Conservation (phyloP, 1,140 invertebrate species). For the Drosophila triauraria region DNA sequence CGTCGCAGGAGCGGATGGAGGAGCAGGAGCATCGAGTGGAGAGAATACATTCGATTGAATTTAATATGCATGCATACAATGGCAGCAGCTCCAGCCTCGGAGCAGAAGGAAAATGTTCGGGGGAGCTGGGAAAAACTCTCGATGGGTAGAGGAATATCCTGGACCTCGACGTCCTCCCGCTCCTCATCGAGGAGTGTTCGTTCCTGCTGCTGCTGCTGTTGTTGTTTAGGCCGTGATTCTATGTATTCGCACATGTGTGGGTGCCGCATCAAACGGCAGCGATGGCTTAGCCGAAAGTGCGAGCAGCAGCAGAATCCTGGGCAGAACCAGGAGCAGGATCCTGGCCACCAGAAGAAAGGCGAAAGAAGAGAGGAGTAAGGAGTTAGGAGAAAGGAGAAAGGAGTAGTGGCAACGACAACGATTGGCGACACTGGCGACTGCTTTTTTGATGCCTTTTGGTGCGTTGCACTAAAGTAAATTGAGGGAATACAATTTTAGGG, state of each 20-base stretch:
- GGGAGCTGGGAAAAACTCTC: constrained; percentile 25
- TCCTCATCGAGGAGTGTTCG: constrained; percentile 10
- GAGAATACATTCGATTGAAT: constrained; percentile 84
- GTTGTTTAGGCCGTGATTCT: constrained; percentile 70
- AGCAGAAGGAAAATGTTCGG: constrained; percentile 27
- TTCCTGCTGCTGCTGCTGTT: constrained; percentile 6
- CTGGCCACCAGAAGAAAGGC: constrained; percentile 43
- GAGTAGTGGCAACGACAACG: constrained; percentile 34
- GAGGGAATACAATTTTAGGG: too few relatives aligned
- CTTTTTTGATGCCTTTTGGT: constrained; percentile 51
- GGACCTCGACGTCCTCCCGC: constrained; percentile 13
- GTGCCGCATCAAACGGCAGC: constrained; percentile 64
- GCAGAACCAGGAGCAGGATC: constrained; percentile 26
- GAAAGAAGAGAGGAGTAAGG: constrained; percentile 42
- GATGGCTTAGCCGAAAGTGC: constrained; percentile 70
- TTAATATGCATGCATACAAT: constrained; percentile 84
- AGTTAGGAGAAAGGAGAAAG: constrained; percentile 27
- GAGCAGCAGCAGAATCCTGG: constrained; percentile 48
- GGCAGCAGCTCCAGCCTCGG: constrained; percentile 46
- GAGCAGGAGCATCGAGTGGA: constrained; percentile 59
- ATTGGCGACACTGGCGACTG: constrained; percentile 51
- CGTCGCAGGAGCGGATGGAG: neutral
- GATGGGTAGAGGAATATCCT: constrained; percentile 5
- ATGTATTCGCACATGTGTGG: constrained; percentile 42
- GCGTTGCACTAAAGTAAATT: constrained; percentile 37